These are phyloP conservation scores for Cliona cf. orientalis DNA, from an alignment of 37 sponge, comb jelly and placozoan species.

Conservation along the genomic window DNA sequence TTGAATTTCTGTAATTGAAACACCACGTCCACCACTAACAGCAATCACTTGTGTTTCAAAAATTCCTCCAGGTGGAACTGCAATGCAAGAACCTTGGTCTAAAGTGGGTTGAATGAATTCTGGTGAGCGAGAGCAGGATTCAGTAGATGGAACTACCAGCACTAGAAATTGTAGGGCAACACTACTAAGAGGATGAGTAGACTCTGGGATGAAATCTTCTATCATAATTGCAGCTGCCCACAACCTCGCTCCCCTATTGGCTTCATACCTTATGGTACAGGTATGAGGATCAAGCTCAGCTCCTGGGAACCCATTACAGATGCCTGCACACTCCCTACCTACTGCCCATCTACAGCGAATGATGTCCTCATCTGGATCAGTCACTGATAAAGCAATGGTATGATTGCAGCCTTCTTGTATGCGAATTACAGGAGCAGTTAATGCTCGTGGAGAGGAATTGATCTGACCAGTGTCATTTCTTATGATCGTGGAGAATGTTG, in stretches of 20 bases:
- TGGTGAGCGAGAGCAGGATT: slow-evolving; percentile 21
- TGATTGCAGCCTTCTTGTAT: slow-evolving; percentile 58
- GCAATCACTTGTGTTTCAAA: slow-evolving; percentile 32
- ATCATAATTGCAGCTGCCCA: slow-evolving; percentile 48
- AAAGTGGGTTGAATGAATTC: slow-evolving; percentile 24
- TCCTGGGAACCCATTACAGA: slow-evolving; percentile 52
- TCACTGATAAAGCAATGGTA: slow-evolving; percentile 43
- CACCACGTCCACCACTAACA: slow-evolving; percentile 5
- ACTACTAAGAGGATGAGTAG: slow-evolving; percentile 31
- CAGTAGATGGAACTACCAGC: slow-evolving; percentile 8
- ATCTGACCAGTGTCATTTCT: slow-evolving; percentile 53
- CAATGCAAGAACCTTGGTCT: slow-evolving; percentile 15
- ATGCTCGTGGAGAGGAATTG: slow-evolving; percentile 52
- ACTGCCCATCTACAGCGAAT: slow-evolving; percentile 47
- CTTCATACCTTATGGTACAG: slow-evolving; percentile 24
- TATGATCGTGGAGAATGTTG: slow-evolving; percentile 8
- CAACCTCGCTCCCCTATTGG: slow-evolving; percentile 17
- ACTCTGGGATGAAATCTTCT: slow-evolving; percentile 27
- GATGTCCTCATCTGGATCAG: slow-evolving; percentile 36
- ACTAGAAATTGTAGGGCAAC: slow-evolving; percentile 55
- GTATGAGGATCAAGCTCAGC: slow-evolving; percentile 29
- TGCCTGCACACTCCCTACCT: slow-evolving; percentile 43
- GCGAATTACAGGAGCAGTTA: slow-evolving; percentile 43
- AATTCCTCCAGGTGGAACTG: slow-evolving; percentile 20
- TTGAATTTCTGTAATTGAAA: slow-evolving; percentile 33